These are phyloP conservation scores for Sebastes fasciatus DNA, from an alignment of 2,113 vertebrate genomes.

Conservation along the genomic window DNA sequence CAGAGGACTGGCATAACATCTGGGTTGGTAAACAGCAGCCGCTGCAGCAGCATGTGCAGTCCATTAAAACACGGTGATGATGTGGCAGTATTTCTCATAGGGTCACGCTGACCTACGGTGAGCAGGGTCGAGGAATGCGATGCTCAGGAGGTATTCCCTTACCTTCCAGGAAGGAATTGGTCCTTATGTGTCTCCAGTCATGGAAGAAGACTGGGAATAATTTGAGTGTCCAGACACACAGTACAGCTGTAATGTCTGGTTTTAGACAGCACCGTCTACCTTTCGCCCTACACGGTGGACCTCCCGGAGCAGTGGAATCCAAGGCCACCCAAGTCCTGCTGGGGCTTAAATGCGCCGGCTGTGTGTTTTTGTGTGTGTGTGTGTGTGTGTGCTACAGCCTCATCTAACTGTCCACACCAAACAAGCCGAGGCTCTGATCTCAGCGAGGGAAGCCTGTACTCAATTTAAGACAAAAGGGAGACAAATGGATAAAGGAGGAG, in stretches of 20 bases:
- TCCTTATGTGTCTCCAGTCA: slow-evolving; percentile 58
- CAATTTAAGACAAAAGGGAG: slow-evolving; percentile 70
- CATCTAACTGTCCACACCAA: slow-evolving; percentile 63
- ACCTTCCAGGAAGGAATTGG: slow-evolving; percentile 71
- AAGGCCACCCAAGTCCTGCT: slow-evolving; percentile 80
- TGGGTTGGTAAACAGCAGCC: slow-evolving; percentile 50
- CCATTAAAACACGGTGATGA: slow-evolving; percentile 69
- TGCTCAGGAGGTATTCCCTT: slow-evolving; percentile 58
- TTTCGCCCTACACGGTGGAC: slow-evolving; percentile 67
- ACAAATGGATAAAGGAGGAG: slow-evolving; percentile 26
- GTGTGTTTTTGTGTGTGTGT: slow-evolving; percentile 53
- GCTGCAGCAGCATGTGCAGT: slow-evolving; percentile 42
- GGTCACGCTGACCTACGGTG: slow-evolving; percentile 44
- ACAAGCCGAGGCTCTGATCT: slow-evolving; percentile 68
- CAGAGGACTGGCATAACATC: slow-evolving; percentile 33
- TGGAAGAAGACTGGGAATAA: slow-evolving; percentile 66
- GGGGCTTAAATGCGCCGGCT: slow-evolving; percentile 30
- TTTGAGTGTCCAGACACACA: slow-evolving; percentile 75
- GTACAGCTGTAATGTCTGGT: slow-evolving; percentile 76
- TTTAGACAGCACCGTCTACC: slow-evolving; percentile 66
- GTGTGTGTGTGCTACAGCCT: slow-evolving; percentile 41
- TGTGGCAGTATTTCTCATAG: slow-evolving; percentile 64
- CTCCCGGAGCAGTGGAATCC: slow-evolving; percentile 72
- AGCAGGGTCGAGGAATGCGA: slow-evolving; percentile 42
- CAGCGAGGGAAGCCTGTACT: slow-evolving; percentile 65